Evolutionary conservation across 2,113 vertebrate species (phyloP).

Genomic region (Pongo pygmaeus): DNA sequence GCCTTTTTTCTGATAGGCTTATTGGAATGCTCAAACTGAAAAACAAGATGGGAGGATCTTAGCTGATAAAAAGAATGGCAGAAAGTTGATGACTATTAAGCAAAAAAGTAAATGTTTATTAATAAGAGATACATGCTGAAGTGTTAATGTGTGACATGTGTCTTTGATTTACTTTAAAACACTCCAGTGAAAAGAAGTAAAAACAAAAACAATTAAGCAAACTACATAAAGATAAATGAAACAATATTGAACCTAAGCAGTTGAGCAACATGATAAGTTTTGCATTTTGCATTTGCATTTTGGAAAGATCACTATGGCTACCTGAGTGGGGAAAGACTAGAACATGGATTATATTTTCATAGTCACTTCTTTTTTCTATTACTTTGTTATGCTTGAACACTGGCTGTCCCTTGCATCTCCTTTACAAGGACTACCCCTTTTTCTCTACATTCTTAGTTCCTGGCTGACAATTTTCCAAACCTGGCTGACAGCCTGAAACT

Average conservation of each 20-base stretch:
- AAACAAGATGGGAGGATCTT: not conserved
- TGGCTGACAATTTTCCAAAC: not conserved
- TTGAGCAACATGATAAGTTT: not conserved
- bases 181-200: not conserved
- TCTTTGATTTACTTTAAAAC: not conserved
- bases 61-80: not conserved
- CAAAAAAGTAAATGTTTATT: not conserved
- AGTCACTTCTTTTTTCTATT: not conserved
- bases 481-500: not conserved
- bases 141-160: not conserved
- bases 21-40: not conserved
- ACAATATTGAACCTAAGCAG: not conserved
- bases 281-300: not conserved
- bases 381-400: not conserved
- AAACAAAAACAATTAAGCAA: not conserved
- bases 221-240: not conserved
- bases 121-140: not conserved
- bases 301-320: not conserved
- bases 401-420: not conserved
- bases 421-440: not conserved
- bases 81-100: not conserved
- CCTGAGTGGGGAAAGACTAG: not conserved
- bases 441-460: not conserved
- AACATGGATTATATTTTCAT: not conserved
- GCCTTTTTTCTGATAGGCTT: not conserved